Base-by-base conservation (phyloP, 2,113 vertebrate genomes). In the Sylvia atricapilla region DNA sequence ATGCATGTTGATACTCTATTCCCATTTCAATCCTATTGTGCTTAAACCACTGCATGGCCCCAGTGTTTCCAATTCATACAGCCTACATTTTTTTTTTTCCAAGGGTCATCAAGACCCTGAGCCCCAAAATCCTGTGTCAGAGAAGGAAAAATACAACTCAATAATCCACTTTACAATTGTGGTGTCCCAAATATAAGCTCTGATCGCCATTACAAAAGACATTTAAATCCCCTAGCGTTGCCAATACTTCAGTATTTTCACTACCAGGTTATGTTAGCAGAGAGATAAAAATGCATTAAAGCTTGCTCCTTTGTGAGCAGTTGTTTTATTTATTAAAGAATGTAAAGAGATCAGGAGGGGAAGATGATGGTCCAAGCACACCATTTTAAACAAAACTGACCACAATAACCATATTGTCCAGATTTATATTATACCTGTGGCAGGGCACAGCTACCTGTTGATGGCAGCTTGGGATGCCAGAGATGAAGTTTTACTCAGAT, bases 341-440 rank as follows among this genome's bases (percentile, higher is more conserved):
- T 1, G 4, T 12, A 56, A 82, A 30, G 47, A 19, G 16, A 43
- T 33, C 41, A 53, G 0, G 1, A 59, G 35, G 5, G 6, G 8
- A 20, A 53, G 4, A 28, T 50, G 13, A 37, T 11, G 3, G 11
- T 20, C 25, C 27, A 10, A 28, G 13, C 5, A 25, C 9, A 19
- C 7, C 18, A 9, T 41, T 55, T 66, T 13, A 15, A 44, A 33
- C 20, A 53, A 62, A 11, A 2, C 11, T 52, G 16, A 30, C 37
- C 22, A 47, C 10, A 30, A 6, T 7, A 43, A 55, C 2, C 0
- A 0, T 23, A 33, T 37, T 35, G 19, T 33, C 41, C 27, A 10
- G 7, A 28, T 46, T 43, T 22, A 7, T 44, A 21, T 6, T 8
- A 5, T 27, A 56, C 27, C 33, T 6, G 20, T 7, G 15, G 43